phyloP scores from a whole-genome alignment of 2,888 invertebrate species.

The Steinernema scapterisci region DNA sequence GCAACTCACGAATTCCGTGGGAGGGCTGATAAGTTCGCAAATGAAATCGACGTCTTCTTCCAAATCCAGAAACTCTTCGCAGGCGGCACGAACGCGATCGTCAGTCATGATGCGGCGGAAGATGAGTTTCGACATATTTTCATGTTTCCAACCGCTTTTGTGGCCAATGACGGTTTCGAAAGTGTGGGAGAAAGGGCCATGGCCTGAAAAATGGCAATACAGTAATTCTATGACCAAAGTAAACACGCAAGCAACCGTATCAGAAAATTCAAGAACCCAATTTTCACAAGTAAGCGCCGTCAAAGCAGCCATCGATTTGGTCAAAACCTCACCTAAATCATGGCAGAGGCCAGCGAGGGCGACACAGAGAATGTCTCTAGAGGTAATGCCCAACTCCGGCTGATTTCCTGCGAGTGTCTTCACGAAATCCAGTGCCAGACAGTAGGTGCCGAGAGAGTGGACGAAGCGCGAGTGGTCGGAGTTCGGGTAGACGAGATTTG shows the following conservation, averaged over 20 bases:
- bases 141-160: slow-evolving; percentile 70
- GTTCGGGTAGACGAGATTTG: slow-evolving; percentile 71
- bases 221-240: no score
- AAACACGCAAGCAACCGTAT: no score
- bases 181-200: slow-evolving; percentile 76
- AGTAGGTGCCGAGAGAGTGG: slow-evolving; percentile 73
- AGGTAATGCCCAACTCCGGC: slow-evolving; percentile 68
- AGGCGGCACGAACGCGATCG: slow-evolving; percentile 59
- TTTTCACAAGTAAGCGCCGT: no score
- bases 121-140: slow-evolving; percentile 71
- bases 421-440: slow-evolving; percentile 70
- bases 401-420: slow-evolving; percentile 66
- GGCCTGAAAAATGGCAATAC: slow-evolving; percentile 67
- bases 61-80: slow-evolving; percentile 64
- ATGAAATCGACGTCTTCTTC: slow-evolving; percentile 70
- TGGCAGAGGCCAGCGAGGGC: slow-evolving; percentile 76
- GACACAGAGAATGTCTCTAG: slow-evolving; percentile 72
- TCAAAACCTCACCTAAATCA: slow-evolving; percentile 72
- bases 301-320: no score
- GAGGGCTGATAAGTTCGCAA: slow-evolving; percentile 71
- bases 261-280: neutral
- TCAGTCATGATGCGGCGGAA: slow-evolving; percentile 70
- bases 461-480: slow-evolving; percentile 74
- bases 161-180: slow-evolving; percentile 71
- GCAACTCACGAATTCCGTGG: slow-evolving; percentile 65